Evolutionary conservation across 2,888 invertebrate species (phyloP).

Genomic region (Caenorhabditis afra): DNA sequence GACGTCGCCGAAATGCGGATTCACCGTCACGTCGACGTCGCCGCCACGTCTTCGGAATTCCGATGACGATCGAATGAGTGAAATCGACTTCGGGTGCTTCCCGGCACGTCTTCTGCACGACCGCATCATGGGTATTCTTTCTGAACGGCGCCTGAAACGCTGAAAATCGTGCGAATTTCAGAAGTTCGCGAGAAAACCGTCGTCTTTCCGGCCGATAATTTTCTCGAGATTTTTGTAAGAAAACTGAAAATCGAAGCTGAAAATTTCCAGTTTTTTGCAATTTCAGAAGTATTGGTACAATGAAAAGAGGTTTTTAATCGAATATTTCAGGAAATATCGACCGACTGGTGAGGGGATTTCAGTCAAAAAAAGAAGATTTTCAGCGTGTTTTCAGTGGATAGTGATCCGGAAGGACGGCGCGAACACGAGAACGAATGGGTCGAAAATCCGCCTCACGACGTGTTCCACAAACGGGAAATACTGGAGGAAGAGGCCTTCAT

Average conservation of each 20-base stretch:
- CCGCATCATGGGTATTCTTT: background rate
- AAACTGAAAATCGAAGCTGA: too few species aligned
- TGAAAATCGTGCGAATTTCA: background rate
- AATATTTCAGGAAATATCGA: background rate
- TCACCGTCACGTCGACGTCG: background rate
- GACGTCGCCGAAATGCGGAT: background rate
- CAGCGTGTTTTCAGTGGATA: background rate
- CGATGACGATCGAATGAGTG: background rate
- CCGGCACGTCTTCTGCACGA: background rate
- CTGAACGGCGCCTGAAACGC: background rate
- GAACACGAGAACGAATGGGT: conserved; percentile 24
- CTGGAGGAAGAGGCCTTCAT: background rate
- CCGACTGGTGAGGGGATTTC: background rate
- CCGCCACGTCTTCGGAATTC: too few species aligned
- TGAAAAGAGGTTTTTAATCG: background rate
- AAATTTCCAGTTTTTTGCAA: background rate
- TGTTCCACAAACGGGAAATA: background rate
- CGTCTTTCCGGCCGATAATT: too few species aligned
- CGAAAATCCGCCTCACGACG: conserved; percentile 21
- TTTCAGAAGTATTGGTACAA: conserved; percentile 1
- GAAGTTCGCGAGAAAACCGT: background rate
- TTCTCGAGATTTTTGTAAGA: background rate
- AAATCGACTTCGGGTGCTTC: background rate
- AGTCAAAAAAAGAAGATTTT: background rate
- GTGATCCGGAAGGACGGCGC: background rate